phyloP scores from a whole-genome alignment of 1,140 invertebrate species.

The Drosophila miranda region DNA sequence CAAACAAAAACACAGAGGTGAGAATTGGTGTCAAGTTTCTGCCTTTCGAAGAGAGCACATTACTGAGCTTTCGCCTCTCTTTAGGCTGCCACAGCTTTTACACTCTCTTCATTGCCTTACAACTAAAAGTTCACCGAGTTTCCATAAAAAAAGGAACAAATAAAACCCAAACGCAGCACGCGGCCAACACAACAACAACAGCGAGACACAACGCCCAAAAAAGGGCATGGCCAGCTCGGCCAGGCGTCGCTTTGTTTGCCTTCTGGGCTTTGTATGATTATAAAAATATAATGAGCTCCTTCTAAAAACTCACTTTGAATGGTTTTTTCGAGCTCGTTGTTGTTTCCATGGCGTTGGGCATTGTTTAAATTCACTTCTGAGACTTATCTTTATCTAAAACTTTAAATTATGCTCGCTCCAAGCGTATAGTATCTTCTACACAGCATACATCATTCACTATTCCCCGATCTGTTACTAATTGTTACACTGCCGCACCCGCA shows the following conservation, averaged over 20 bases:
- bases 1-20: conserved; percentile 1
- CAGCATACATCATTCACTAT: too few species aligned
- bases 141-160: conserved; percentile 34
- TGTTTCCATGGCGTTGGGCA: conserved; percentile 58
- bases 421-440: too few species aligned
- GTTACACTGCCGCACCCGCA: conserved; percentile 10
- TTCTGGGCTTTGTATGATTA: background rate
- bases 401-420: too few species aligned
- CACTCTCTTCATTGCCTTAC: conserved; percentile 1
- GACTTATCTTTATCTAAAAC: background rate
- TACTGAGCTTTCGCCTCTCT: conserved; percentile 42
- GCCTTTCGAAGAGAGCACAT: conserved; percentile 32
- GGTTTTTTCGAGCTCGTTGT: conserved; percentile 60
- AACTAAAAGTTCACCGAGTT: conserved; percentile 49
- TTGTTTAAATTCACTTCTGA: conserved; percentile 25
- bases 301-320: conserved; percentile 66
- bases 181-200: conserved; percentile 48
- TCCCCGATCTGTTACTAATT: background rate
- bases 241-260: conserved; percentile 26
- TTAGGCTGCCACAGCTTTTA: conserved; percentile 15
- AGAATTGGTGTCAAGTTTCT: conserved; percentile 13
- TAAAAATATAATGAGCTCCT: conserved; percentile 2
- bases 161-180: conserved; percentile 45
- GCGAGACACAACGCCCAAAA: conserved; percentile 60
- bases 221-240: conserved; percentile 49